Conservation (phyloP, 92 coral and sea anemone genomes). For the Siderastrea radians region DNA sequence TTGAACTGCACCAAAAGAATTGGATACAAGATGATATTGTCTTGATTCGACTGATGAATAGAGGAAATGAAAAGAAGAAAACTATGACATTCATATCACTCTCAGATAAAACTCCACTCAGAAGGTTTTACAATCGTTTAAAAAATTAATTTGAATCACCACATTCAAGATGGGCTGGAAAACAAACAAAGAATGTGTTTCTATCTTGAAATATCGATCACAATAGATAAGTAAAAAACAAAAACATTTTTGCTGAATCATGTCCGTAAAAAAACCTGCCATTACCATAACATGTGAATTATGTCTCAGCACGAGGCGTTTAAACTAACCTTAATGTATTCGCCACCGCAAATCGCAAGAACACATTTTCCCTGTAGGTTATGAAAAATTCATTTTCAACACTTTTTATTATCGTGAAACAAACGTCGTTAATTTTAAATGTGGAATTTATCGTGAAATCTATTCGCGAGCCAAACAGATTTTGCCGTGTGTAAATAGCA, state of each 20-base stretch:
- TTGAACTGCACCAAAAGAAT: neutral
- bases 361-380: conserved; percentile 13
- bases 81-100: neutral
- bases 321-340: conserved; percentile 10
- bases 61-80: neutral
- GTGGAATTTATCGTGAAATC: conserved; percentile 50
- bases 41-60: neutral
- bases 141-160: conserved; percentile 38
- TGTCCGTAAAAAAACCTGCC: too few relatives aligned
- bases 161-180: neutral
- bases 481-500: conserved; percentile 11
- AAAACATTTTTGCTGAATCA: neutral
- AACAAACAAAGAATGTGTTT: neutral
- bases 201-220: neutral
- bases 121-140: neutral
- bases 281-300: conserved; percentile 11
- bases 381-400: conserved; percentile 35
- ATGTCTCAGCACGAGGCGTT: conserved; percentile 20
- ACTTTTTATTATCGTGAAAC: conserved; percentile 5
- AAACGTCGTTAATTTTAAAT: conserved; percentile 48
- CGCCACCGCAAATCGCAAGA: neutral
- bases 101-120: neutral
- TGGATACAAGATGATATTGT: neutral
- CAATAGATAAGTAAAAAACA: neutral
- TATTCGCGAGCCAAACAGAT: conserved; percentile 24